A percentile compares a stretch with the other conserved stretches of the same genome.
phyloP scores from a whole-genome alignment of 2,113 vertebrate genomes.

The Brachionichthys hirsutus region DNA sequence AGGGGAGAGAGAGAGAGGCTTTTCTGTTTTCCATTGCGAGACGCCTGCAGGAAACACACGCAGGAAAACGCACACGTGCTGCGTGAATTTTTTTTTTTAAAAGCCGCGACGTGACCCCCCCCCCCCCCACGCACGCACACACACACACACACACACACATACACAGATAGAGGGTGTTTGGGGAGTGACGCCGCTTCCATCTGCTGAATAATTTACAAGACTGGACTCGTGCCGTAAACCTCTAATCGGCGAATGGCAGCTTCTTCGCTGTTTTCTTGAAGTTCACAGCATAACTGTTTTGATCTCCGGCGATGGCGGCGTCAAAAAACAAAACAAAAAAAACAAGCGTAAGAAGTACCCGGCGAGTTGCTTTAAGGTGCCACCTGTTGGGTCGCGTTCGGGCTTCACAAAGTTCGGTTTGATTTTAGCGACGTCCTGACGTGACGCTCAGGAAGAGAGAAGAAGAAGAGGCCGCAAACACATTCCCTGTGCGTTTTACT shows the following conservation, averaged over 20 bases:
- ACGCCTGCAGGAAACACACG: slow-evolving; percentile 36
- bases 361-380: too few relatives aligned
- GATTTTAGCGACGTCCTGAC: neutral
- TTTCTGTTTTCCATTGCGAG: slow-evolving; percentile 52
- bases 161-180: slow-evolving; percentile 42
- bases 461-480: slow-evolving; percentile 32
- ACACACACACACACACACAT: neutral
- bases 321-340: too few relatives aligned
- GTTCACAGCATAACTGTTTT: slow-evolving; percentile 5
- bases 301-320: neutral
- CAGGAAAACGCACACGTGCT: neutral
- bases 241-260: slow-evolving; percentile 12
- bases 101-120: neutral
- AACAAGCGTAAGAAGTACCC: too few relatives aligned
- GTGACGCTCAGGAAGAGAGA: neutral
- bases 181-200: slow-evolving; percentile 45
- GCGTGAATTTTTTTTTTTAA: slow-evolving; percentile 5
- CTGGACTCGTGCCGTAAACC: slow-evolving; percentile 25
- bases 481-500: slow-evolving; percentile 31
- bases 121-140: neutral
- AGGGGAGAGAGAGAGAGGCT: slow-evolving; percentile 29
- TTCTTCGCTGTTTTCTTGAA: slow-evolving; percentile 9
- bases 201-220: slow-evolving; percentile 63
- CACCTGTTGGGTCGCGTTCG: too few relatives aligned
- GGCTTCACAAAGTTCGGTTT: neutral